Evolutionary conservation across 2,113 vertebrate genomes (phyloP).

Genomic region (Misgurnus anguillicaudatus): DNA sequence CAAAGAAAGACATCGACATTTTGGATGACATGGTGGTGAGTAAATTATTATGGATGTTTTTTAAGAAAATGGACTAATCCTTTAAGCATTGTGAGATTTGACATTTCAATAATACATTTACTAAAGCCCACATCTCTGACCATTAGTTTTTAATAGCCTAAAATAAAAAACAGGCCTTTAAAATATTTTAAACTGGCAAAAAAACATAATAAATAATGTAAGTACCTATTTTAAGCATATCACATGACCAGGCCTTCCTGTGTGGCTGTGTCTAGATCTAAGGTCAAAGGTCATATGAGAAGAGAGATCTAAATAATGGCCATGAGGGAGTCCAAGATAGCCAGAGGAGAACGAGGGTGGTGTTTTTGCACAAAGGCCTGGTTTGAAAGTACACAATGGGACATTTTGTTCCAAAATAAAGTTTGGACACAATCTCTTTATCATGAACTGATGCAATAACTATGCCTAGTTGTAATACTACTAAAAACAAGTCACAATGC

Average conservation of each 20-base stretch:
- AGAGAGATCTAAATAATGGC: constrained; percentile 1
- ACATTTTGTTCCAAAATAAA: too few species aligned
- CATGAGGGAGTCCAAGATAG: constrained; percentile 29
- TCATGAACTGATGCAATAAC: too few species aligned
- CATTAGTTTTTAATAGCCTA: not conserved
- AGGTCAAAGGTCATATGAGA: constrained; percentile 43
- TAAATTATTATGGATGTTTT: too few species aligned
- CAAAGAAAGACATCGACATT: too few species aligned
- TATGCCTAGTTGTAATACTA: not conserved
- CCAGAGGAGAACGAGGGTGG: constrained; percentile 1
- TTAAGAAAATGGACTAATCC: too few species aligned
- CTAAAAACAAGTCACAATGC: not conserved
- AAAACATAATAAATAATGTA: not conserved
- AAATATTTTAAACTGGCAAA: not conserved
- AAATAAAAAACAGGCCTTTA: not conserved
- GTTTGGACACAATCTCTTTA: not conserved
- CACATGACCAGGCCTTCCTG: constrained; percentile 24
- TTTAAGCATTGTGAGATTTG: too few species aligned
- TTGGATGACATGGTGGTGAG: too few species aligned
- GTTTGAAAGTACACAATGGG: too few species aligned
- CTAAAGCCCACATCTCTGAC: not conserved
- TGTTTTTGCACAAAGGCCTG: constrained; percentile 30
- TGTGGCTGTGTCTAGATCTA: constrained; percentile 7
- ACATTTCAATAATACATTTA: not conserved
- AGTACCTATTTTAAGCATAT: not conserved